Base-by-base conservation (phyloP, 2,888 invertebrate species). In the Pristionchus exspectatus region DNA sequence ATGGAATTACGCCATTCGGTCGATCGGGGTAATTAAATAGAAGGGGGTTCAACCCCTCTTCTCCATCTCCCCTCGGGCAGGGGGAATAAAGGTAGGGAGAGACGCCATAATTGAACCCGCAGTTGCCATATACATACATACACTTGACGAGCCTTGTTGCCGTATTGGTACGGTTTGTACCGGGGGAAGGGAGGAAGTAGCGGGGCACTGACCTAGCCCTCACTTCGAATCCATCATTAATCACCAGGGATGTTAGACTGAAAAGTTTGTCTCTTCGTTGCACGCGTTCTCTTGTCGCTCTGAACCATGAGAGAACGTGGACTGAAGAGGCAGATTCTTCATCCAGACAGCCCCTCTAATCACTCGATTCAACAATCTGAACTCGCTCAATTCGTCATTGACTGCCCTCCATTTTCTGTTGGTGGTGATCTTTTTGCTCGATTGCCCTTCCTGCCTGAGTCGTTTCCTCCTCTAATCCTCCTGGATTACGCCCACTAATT, bases 21-120 rank as follows among this genome's bases (percentile, higher is more conserved):
- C 81, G 81, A 74, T 81, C 81, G 50, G 81, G 27, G 54, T 54
- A 81, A 81, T 81, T 81, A 81, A 50, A 81, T 81, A n/a, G 81
- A 27, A 54, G 18, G 74, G 74, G 30, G 74, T 21, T 30, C 27
- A 69, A 69, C 69, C n/a, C n/a, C 66, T 33, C 72, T 16, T 4
- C 72, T 38, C 74, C 38, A 24, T 14, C 44, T 50, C 44, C 44
- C 44, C 44, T 50, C 44, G 14, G 50, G 44, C 54, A 30, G 30
- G n/a, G 27, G 27, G 50, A n/a, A 81, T 50, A 50, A 81, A 81
- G 50, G 50, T 63, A 63, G 24, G 21, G 21, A 10, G 74, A 38
- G 38, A 38, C 33, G 21, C 24, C 38, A 81, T 81, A 81, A 81
- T 81, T 81, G 81, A 81, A 81, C 81, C 81, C 81, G 38, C 38